Conservation (phyloP, 2,113 vertebrate genomes). For the Ceyx margarethae region DNA sequence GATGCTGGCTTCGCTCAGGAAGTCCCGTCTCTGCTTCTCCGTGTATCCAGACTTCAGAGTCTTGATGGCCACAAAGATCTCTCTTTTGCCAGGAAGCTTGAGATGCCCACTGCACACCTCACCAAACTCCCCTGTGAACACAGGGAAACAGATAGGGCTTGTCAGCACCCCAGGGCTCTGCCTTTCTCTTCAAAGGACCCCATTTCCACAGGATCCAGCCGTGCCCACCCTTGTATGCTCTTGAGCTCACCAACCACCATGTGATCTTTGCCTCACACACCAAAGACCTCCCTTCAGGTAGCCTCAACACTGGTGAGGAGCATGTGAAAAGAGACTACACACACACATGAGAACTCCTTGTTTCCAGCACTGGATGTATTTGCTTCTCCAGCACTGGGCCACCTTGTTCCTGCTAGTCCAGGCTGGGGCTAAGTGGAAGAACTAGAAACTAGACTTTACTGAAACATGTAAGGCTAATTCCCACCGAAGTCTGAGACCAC, state of each 20-base stretch:
- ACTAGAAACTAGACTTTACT: not conserved
- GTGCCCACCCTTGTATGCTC: rapidly evolving
- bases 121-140: conserved; percentile 87
- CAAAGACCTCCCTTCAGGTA: not conserved
- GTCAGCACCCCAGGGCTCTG: not conserved
- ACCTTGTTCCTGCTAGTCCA: not conserved
- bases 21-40: conserved; percentile 94
- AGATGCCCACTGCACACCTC: conserved; percentile 97
- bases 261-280: not conserved
- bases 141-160: not conserved
- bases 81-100: conserved; percentile 91
- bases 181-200: not conserved
- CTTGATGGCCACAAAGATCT: conserved; percentile 98
- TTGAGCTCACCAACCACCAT: not conserved
- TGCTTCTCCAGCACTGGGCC: not conserved
- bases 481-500: not conserved
- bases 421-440: not conserved
- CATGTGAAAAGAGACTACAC: rapidly evolving
- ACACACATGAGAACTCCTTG: not conserved
- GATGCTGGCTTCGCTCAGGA: conserved; percentile 96
- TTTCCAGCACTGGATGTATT: not conserved
- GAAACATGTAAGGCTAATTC: not conserved
- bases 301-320: not conserved
- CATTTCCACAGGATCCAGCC: not conserved
- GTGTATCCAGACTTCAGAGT: conserved; percentile 96